These are phyloP conservation scores for Mya arenaria DNA, from an alignment of 1,140 invertebrate species.

Conservation along the genomic window DNA sequence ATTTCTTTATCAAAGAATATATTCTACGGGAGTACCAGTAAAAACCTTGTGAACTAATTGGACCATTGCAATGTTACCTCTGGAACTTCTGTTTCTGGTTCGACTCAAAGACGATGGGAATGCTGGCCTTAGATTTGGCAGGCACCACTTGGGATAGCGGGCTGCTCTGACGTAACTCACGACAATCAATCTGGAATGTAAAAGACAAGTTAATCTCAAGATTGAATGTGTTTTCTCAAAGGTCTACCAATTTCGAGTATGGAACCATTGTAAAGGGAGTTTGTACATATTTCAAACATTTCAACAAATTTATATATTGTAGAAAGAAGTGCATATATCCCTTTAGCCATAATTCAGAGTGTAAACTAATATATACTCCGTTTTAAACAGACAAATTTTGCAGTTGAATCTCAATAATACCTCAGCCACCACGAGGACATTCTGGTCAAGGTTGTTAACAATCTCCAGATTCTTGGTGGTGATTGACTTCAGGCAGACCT, in stretches of 20 bases:
- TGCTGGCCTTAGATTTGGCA: constrained; percentile 77
- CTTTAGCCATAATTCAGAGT: too few species aligned
- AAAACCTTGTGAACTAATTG: not conserved
- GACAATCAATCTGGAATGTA: constrained; percentile 77
- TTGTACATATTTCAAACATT: too few species aligned
- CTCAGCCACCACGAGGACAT: constrained; percentile 77
- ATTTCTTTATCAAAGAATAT: too few species aligned
- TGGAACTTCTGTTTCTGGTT: constrained; percentile 79
- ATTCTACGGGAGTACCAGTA: too few species aligned
- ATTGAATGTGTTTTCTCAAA: too few species aligned
- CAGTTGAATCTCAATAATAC: constrained; percentile 66
- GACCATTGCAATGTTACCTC: constrained; percentile 65
- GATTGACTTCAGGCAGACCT: constrained; percentile 78
- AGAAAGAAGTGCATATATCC: too few species aligned
- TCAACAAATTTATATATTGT: too few species aligned
- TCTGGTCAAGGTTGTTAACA: constrained; percentile 78
- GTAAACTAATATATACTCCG: too few species aligned
- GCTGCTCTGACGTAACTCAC: constrained; percentile 79
- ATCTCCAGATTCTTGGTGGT: constrained; percentile 77
- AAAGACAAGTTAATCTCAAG: too few species aligned
- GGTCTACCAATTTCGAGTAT: too few species aligned
- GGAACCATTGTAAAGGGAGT: too few species aligned
- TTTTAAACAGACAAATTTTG: too few species aligned
- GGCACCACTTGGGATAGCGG: constrained; percentile 80
- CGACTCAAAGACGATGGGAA: constrained; percentile 81